A percentile compares a stretch with the other conserved stretches of the same genome.
Conservation (phyloP, 1,140 invertebrate species). For the Macrosteles quadrilineatus region DNA sequence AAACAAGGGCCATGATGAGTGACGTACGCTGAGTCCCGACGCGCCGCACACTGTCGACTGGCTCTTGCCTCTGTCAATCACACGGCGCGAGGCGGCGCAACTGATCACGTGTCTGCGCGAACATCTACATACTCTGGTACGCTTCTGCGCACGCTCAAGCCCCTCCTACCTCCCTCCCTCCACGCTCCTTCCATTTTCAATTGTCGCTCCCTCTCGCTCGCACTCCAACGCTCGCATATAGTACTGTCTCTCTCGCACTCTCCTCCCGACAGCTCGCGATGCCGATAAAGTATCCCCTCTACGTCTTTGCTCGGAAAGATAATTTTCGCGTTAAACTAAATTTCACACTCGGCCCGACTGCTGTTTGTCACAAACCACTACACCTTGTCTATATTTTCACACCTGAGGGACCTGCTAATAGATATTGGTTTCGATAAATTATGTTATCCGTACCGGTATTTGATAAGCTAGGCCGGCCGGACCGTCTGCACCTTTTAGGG, state of each 20-base stretch:
- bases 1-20: background rate
- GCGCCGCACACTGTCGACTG: conserved; percentile 7
- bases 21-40: background rate
- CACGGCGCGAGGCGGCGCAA: conserved; percentile 14
- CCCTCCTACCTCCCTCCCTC: conserved; percentile 12
- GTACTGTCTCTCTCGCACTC: conserved; percentile 3
- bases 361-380: conserved; percentile 15
- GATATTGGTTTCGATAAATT: conserved; percentile 16
- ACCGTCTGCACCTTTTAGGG: no score
- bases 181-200: conserved; percentile 18
- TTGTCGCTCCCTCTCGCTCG: conserved; percentile 10
- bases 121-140: background rate
- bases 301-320: conserved; percentile 17
- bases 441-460: conserved; percentile 13
- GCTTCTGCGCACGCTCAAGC: conserved; percentile 7
- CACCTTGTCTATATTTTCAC: conserved; percentile 16
- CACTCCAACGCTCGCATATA: background rate
- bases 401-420: conserved; percentile 13
- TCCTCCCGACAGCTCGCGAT: background rate
- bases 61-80: conserved; percentile 20
- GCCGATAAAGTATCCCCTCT: conserved; percentile 27
- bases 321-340: conserved; percentile 30
- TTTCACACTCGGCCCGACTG: conserved; percentile 18
- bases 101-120: conserved; percentile 21
- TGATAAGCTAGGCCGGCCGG: background rate